Evolutionary conservation across 2,113 vertebrate species (phyloP), one percentile per base, ranked within the genome.

Genomic region (Thunnus thynnus): DNA sequence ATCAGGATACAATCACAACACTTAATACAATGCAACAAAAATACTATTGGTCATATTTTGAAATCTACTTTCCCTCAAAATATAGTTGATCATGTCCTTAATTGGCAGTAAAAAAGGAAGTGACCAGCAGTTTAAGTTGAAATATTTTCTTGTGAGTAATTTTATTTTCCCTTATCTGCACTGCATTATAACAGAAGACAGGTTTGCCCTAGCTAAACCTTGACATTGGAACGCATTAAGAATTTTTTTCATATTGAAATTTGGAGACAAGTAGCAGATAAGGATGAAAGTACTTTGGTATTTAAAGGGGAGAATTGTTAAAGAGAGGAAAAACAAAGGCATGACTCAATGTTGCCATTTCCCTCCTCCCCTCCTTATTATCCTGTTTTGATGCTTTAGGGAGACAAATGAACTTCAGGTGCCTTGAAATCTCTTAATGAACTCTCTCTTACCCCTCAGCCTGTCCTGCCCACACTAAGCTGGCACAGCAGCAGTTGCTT

Each of bases 371-470:
- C 70, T 84, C 76, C 81, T 83, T 86, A 82, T 92, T 91, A 91
- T 87, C 83, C 87, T 89, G 86, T 91, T 88, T 89, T 90, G 91
- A 91, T 86, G 91, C 92, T 90, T 90, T 57, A 90, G 91, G 86
- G 92, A 92, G 88, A 93, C 91, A 92, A 92, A 90, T 91, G 89
- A 92, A 92, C 92, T 93, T 93, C 84, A 91, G 91, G 89, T 93
- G 87, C 86, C 91, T 94, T 85, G 81, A 88, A 94, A 94, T 92
- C 91, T 80, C 77, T 57, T 78, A 87, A 87, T 95, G 94, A 95
- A 95, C 94, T 94, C 87, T 86, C 48, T 85, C 72, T 95, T 90
- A 94, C 94, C 94, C 88, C 88, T 79, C 70, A 46, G 82, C 68
- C 76, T 74, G 72, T 79, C 52, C 87, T 86, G 72, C 76, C 70